These are phyloP conservation scores for Misgurnus mizolepis DNA, from an alignment of 2,113 vertebrate genomes.

Conservation along the genomic window DNA sequence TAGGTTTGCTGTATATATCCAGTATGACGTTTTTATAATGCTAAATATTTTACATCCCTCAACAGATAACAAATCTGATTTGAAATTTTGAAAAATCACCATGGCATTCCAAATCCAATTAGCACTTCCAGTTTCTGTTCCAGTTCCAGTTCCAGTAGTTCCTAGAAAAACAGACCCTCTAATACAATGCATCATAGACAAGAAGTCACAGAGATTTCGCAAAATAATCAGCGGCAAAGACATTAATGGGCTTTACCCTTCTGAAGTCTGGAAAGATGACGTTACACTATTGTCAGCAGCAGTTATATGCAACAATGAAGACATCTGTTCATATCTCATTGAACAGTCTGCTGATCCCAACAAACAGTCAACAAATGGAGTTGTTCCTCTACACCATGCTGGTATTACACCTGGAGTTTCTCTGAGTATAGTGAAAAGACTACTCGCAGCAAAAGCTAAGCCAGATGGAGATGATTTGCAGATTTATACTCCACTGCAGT, in stretches of 20 bases:
- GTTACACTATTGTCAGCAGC: constrained; percentile 61
- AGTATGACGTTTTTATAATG: background rate
- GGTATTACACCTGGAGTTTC: background rate
- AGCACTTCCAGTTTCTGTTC: no score
- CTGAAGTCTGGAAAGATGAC: background rate
- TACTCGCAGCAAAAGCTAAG: constrained; percentile 56
- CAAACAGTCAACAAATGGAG: fast-evolving
- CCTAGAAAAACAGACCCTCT: constrained; percentile 46
- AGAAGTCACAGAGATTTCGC: background rate
- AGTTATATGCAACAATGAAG: background rate
- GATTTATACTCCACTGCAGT: constrained; percentile 34
- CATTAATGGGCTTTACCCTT: constrained; percentile 51
- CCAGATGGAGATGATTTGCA: background rate
- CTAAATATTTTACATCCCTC: background rate
- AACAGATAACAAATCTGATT: background rate
- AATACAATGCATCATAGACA: constrained; percentile 53
- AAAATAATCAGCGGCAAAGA: constrained; percentile 2
- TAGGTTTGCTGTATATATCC: no score
- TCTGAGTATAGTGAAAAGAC: constrained; percentile 29
- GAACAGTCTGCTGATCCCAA: constrained; percentile 43
- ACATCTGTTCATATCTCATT: constrained; percentile 50
- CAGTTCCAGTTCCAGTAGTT: background rate
- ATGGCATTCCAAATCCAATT: background rate
- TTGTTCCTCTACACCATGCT: constrained; percentile 57
- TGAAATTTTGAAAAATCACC: background rate